phyloP scores from a whole-genome alignment of 2,797 vertebrate species.

The Psittacula echo region DNA sequence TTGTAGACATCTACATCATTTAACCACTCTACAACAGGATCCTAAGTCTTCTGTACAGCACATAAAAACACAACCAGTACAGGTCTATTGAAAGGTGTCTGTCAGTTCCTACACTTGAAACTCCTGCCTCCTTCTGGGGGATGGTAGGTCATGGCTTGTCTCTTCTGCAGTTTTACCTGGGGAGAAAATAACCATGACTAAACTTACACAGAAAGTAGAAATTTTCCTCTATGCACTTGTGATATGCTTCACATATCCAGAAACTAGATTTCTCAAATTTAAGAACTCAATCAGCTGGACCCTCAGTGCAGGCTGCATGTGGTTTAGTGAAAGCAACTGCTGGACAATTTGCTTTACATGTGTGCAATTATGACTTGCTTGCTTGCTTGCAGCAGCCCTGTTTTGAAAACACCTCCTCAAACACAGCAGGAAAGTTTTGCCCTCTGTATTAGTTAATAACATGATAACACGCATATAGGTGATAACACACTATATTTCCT shows the following conservation, averaged over 20 bases:
- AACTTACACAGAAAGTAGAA: not conserved
- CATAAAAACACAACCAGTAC: not conserved
- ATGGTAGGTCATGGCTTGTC: not conserved
- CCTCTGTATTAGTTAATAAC: not conserved
- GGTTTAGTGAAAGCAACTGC: not conserved
- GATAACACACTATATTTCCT: not conserved
- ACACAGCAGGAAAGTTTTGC: not conserved
- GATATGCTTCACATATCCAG: not conserved
- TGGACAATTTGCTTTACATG: not conserved
- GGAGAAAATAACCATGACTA: not conserved
- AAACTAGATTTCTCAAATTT: not conserved
- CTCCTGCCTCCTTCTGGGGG: too few relatives aligned
- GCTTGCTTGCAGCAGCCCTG: not conserved
- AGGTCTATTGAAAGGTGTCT: not conserved
- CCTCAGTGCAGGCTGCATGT: not conserved
- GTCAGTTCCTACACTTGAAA: not conserved
- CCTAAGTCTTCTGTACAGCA: not conserved
- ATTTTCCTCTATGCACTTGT: not conserved
- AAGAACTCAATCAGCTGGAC: too few relatives aligned
- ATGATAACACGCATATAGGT: not conserved
- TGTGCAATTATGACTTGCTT: not conserved
- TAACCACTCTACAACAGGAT: not conserved
- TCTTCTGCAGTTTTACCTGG: not conserved
- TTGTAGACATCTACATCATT: not conserved
- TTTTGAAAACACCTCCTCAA: not conserved